Evolutionary conservation across 2,797 vertebrate genomes (phyloP), one percentile per base, ranked within the genome.

Genomic region (Lemur catta): DNA sequence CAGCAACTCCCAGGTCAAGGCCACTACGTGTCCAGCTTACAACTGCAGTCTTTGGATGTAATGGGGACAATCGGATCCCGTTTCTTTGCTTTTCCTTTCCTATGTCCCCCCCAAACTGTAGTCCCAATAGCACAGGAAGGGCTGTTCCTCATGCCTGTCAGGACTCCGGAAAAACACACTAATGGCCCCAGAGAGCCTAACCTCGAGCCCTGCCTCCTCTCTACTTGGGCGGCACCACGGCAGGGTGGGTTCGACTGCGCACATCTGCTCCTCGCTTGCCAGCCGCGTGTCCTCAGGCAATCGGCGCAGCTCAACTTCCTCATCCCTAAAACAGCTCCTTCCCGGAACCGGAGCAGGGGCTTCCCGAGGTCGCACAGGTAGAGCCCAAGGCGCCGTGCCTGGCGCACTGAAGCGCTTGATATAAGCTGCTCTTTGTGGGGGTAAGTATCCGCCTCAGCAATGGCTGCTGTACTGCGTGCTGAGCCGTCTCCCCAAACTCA

Each of bases 201-300:
- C 22, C 6, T 4, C 0, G 30, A 84, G 30, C 71, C 7, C 35
- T 3, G 4, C n/a, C 8, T 65, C 35, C 7, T 24, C 57, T 79
- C n/a, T 33, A 2, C 4, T 6, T 0, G 0, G 12, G 2, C 17
- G 6, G 33, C 18, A 13, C 1, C 3, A 6, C 0, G 15, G 30
- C 11, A 7, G 1, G 3, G 1, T 5, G 6, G 8, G 14, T 46
- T 11, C 30, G 7, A 38, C 1, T 48, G 55, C 18, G 17, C 84
- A 17, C 30, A 38, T 33, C 63, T 67, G 61, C n/a, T 41, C 52
- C 50, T 55, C 4, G 2, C 6, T 7, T 69, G 33, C 13, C 11
- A 57, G 65, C 71, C 38, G 26, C 0, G 2, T 18, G 43, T 22
- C 22, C 0, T 17, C 4, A 0, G 78, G 24, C 28, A n/a, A 41